Percentiles rank a stretch among this genome's conserved stretches.
Conservation (phyloP, 2,797 vertebrate species). For the Tauraco hartlaubi region DNA sequence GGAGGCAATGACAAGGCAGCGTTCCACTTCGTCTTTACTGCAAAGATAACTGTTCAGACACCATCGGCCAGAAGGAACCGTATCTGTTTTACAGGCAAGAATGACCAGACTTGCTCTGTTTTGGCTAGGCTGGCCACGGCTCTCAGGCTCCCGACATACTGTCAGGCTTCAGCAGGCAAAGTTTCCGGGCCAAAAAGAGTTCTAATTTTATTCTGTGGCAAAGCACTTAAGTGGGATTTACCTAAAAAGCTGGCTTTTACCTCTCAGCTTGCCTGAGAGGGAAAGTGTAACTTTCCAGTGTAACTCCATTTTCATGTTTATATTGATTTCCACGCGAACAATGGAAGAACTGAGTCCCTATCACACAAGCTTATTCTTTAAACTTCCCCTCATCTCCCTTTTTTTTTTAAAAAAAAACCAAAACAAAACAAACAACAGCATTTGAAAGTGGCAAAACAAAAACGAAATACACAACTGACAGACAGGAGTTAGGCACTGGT, state of each 20-base stretch:
- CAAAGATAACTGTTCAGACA: background rate
- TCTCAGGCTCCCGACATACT: background rate
- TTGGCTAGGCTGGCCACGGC: fast-evolving
- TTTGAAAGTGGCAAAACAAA: background rate
- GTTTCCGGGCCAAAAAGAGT: background rate
- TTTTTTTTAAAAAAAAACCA: no score
- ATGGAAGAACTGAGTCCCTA: background rate
- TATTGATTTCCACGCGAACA: background rate
- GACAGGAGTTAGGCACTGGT: background rate
- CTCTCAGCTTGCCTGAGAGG: background rate
- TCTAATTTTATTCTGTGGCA: background rate
- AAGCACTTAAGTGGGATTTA: background rate
- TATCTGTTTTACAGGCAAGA: background rate
- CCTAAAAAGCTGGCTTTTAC: background rate
- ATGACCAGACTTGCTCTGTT: background rate
- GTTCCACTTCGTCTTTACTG: background rate
- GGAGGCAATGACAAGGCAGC: background rate
- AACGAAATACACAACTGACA: background rate
- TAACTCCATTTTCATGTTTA: background rate
- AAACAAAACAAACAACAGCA: background rate
- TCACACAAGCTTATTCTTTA: background rate
- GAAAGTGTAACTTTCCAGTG: background rate
- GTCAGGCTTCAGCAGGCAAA: background rate
- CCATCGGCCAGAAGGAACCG: fast-evolving
- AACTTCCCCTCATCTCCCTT: background rate